A percentile compares a stretch with the other conserved stretches of the same genome.
These are phyloP conservation scores for Fragum whitleyi DNA, from an alignment of 2,888 invertebrate species.

Conservation along the genomic window DNA sequence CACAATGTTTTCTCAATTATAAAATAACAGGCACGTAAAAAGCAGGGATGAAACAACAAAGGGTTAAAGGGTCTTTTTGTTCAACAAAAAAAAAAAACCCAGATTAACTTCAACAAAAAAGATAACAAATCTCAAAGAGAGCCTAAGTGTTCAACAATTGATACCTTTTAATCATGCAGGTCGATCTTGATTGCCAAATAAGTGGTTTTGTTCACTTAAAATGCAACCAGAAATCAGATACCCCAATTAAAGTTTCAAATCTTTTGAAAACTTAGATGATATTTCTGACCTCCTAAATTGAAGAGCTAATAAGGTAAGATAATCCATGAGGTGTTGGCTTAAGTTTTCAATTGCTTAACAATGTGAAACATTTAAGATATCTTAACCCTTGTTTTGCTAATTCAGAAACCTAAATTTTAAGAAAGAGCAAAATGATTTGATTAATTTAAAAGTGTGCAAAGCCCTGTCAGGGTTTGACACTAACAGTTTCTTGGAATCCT, in stretches of 20 bases:
- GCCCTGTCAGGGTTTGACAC: too few relatives aligned
- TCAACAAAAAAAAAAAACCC: too few relatives aligned
- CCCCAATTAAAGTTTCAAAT: slow-evolving; percentile 9
- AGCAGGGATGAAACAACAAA: neutral
- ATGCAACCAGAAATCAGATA: slow-evolving; percentile 24
- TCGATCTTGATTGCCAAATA: slow-evolving; percentile 18
- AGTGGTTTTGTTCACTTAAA: slow-evolving; percentile 12
- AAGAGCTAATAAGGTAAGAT: slow-evolving; percentile 22
- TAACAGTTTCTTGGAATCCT: too few relatives aligned
- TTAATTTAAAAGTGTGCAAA: too few relatives aligned
- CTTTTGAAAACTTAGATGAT: neutral
- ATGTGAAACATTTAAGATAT: too few relatives aligned
- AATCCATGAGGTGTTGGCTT: slow-evolving; percentile 4
- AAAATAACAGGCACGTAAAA: too few relatives aligned
- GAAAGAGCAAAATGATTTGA: too few relatives aligned
- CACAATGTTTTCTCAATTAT: too few relatives aligned
- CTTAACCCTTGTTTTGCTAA: too few relatives aligned
- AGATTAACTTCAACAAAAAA: neutral
- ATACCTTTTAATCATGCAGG: slow-evolving; percentile 1
- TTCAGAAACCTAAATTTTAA: too few relatives aligned
- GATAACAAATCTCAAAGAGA: neutral
- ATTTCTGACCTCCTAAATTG: slow-evolving; percentile 23
- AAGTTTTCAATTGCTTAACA: neutral
- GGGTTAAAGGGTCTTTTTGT: neutral
- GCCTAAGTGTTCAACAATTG: slow-evolving; percentile 5